Conservation (phyloP, 2,888 invertebrate genomes). For the Ophion ventricosus region DNA sequence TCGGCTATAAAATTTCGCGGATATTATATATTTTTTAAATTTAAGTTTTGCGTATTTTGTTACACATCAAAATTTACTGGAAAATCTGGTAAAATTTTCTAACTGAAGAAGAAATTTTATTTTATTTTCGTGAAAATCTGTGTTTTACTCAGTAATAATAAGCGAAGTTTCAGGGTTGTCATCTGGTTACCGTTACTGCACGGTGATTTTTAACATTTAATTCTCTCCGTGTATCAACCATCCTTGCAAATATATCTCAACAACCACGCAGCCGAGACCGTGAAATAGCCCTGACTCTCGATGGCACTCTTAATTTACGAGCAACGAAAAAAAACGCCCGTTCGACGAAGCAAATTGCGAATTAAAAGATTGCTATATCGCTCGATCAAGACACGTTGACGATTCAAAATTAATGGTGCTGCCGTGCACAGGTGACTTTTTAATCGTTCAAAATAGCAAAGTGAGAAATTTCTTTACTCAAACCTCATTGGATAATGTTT, state of each 20-base stretch:
- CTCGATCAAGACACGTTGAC: slow-evolving; percentile 1
- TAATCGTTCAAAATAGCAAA: neutral
- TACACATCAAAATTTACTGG: too few species aligned
- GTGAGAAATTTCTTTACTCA: slow-evolving; percentile 8
- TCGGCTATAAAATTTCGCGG: too few species aligned
- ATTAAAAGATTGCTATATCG: slow-evolving; percentile 20
- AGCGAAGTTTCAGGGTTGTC: too few species aligned
- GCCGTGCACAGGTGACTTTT: too few species aligned
- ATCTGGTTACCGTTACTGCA: too few species aligned
- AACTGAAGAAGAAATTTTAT: too few species aligned
- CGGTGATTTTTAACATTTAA: too few species aligned
- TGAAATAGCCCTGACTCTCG: slow-evolving; percentile 47
- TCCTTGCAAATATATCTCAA: neutral
- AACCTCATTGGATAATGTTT: slow-evolving; percentile 39
- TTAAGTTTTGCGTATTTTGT: too few species aligned
- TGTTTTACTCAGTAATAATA: too few species aligned
- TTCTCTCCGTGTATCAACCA: slow-evolving; percentile 4
- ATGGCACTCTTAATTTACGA: slow-evolving; percentile 43
- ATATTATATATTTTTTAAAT: too few species aligned
- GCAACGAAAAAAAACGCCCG: slow-evolving; percentile 19
- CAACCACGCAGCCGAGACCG: slow-evolving; percentile 36
- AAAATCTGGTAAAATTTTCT: too few species aligned
- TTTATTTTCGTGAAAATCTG: too few species aligned
- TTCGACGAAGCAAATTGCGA: slow-evolving; percentile 9
- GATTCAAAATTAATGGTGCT: slow-evolving; percentile 27